A percentile compares a stretch with the other conserved stretches of the same genome.
Evolutionary conservation across 2,113 vertebrate species (phyloP).

Genomic region (Ictidomys tridecemlineatus): DNA sequence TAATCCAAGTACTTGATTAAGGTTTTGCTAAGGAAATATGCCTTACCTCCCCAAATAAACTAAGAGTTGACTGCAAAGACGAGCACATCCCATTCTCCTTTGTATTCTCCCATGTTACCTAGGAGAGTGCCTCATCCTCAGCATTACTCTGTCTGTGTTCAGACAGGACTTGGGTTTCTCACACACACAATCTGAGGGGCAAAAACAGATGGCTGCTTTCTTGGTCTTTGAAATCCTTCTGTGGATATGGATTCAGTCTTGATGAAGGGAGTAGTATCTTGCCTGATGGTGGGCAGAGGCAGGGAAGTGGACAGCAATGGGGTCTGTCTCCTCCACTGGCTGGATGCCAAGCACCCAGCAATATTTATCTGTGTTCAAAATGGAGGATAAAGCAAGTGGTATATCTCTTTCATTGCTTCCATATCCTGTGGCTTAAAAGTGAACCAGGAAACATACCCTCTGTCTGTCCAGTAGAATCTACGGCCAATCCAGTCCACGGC

Average conservation of each 20-base stretch:
- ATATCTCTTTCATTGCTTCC: neutral
- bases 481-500: conserved; percentile 94
- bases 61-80: neutral
- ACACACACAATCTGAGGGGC: neutral
- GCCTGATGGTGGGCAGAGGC: neutral
- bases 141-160: neutral
- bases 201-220: neutral
- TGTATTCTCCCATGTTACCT: neutral
- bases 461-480: conserved; percentile 96
- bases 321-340: neutral
- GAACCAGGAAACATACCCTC: conserved; percentile 86
- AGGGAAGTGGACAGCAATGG: neutral
- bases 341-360: neutral
- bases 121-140: neutral
- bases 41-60: neutral
- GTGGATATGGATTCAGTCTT: neutral
- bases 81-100: neutral
- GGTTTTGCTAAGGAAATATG: neutral
- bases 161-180: neutral
- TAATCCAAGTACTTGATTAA: neutral
- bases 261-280: neutral
- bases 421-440: neutral
- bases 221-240: neutral
- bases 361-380: neutral
- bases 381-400: neutral